Base-by-base conservation (phyloP, 2,888 invertebrate species). In the Hypolimnas misippus region DNA sequence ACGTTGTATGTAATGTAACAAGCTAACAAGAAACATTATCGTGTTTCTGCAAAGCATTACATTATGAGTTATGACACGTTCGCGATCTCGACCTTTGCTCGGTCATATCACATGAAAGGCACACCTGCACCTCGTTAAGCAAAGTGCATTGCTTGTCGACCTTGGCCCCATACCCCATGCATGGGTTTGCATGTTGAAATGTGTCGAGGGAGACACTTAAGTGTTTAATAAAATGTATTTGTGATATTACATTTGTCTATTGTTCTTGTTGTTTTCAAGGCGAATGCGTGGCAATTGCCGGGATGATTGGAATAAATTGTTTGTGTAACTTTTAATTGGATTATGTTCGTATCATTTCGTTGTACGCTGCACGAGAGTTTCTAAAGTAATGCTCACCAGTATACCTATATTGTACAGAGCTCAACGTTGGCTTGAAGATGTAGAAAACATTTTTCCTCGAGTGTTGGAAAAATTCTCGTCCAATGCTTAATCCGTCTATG, bases 101-200 rank as follows among this genome's bases (percentile, higher is more conserved):
- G 53, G 62, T 57, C 57, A 50, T 49, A 53, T 65, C 65, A 57
- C 62, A 59, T 64, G 66, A 67, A 65, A 64, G 63, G 63, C 62
- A 62, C 50, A 61, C 63, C 57, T 61, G 66, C 52, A 60, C 52
- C 64, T 67, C 67, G 63, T 70, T 70, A 67, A 63, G 59, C 50
- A 64, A 58, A 70, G 65, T 63, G 67, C 69, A 58, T 62, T 66
- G 55, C 62, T 46, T 55, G 40, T 59, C 62, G 63, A 63, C 69
- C 67, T 68, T 68, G 66, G 60, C 65, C 57, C 42, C 55, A 29
- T 46, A 56, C 19, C 42, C 50, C 49, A 55, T 59, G 49, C 57
- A 52, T 21, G 35, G 51, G 50, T 42, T 56, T 16, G 50, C 40
- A 16, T 55, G 42, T 42, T 8, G 50, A 33, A 33, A 14, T 25